A percentile compares a stretch with the other conserved stretches of the same genome.
Conservation (phyloP, 2,797 vertebrate species). For the Limnodromus scolopaceus region DNA sequence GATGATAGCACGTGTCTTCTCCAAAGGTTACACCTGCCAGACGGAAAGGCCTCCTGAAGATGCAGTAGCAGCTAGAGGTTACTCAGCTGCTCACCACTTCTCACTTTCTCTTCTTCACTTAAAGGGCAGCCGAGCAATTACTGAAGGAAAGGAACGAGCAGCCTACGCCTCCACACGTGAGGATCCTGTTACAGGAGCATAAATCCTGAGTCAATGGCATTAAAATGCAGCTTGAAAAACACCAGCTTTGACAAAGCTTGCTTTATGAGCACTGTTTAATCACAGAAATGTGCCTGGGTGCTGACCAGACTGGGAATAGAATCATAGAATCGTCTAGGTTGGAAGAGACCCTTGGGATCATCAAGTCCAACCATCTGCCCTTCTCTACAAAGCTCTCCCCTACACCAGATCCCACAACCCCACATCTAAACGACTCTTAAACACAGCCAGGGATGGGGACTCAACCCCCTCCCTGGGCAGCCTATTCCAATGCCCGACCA, state of each 20-base stretch:
- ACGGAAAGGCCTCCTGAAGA: constrained; percentile 61
- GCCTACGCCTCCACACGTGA: background rate
- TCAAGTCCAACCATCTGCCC: no score
- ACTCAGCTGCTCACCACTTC: constrained; percentile 43
- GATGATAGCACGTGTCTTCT: constrained; percentile 39
- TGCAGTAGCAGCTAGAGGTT: constrained; percentile 67
- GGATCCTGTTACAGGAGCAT: background rate
- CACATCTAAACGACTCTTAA: no score
- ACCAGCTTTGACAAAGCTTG: background rate
- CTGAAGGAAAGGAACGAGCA: background rate
- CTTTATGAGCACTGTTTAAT: constrained; percentile 8
- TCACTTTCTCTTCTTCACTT: constrained; percentile 16
- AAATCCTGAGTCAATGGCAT: constrained; percentile 17
- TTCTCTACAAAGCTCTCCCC: no score
- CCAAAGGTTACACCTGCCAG: constrained; percentile 72
- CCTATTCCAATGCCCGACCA: no score
- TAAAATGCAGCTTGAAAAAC: constrained; percentile 34
- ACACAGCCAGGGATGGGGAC: no score
- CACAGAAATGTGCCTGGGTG: background rate
- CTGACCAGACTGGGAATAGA: background rate
- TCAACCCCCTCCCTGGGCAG: no score
- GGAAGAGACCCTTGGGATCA: no score
- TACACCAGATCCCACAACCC: background rate
- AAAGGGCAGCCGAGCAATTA: constrained; percentile 68
- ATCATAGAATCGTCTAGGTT: no score